Percentiles rank a stretch among this genome's conserved stretches.
Conservation (phyloP, 1,140 invertebrate species). For the Drosophila athabasca region DNA sequence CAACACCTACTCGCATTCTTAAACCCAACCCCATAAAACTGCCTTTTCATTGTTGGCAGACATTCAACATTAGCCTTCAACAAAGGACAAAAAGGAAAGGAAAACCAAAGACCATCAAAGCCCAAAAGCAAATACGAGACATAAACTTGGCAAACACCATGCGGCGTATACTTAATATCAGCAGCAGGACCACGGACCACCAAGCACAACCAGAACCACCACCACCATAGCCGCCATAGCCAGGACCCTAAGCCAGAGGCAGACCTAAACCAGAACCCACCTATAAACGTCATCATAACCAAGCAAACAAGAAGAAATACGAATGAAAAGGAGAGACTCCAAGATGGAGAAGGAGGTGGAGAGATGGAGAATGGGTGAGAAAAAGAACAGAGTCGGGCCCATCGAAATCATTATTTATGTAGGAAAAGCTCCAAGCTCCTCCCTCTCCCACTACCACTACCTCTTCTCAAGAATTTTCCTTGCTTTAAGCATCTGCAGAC, state of each 20-base stretch:
- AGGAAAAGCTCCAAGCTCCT: slow-evolving; percentile 30
- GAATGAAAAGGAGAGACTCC: neutral
- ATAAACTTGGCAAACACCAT: slow-evolving; percentile 55
- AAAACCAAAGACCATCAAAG: slow-evolving; percentile 31
- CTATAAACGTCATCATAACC: slow-evolving; percentile 67
- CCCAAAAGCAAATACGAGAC: slow-evolving; percentile 53
- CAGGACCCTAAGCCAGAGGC: slow-evolving; percentile 6
- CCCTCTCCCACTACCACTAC: neutral
- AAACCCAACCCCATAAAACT: slow-evolving; percentile 9
- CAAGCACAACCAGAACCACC: too few relatives aligned
- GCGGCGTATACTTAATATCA: slow-evolving; percentile 64
- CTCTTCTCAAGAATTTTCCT: slow-evolving; percentile 1
- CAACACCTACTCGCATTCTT: neutral
- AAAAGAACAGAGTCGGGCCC: slow-evolving; percentile 37
- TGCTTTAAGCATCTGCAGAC: slow-evolving; percentile 49
- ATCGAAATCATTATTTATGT: slow-evolving; percentile 67
- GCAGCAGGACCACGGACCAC: slow-evolving; percentile 28
- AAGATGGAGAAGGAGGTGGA: too few relatives aligned
- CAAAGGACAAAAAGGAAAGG: slow-evolving; percentile 3
- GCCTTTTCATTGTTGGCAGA: slow-evolving; percentile 28
- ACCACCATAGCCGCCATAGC: too few relatives aligned
- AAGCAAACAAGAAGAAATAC: slow-evolving; percentile 33
- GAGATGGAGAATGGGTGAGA: neutral
- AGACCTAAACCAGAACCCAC: slow-evolving; percentile 37
- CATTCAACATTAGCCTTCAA: slow-evolving; percentile 35